Evolutionary conservation across 2,888 invertebrate species (phyloP).

Genomic region (Sacculina carcini): DNA sequence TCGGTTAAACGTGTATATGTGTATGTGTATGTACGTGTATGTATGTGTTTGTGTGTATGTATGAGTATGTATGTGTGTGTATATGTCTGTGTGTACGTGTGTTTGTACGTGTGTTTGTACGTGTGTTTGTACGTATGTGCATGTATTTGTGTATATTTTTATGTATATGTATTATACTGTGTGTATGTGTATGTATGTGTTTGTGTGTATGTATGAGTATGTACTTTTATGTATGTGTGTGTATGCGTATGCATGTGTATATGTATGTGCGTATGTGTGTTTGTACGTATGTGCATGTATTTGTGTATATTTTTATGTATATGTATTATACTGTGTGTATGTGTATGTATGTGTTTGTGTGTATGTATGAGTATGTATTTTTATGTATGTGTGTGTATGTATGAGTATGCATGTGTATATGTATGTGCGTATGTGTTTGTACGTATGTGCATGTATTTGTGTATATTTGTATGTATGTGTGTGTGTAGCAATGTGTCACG

Average conservation of each 20-base stretch:
- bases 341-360: background rate
- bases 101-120: background rate
- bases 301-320: constrained; percentile 2
- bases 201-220: background rate
- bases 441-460: background rate
- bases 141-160: background rate
- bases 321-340: constrained; percentile 1
- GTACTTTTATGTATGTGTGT: background rate
- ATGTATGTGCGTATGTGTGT: constrained; percentile 1
- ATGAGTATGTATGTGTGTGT: too few relatives aligned
- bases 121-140: background rate
- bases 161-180: background rate
- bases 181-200: background rate
- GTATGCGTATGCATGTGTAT: background rate
- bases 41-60: too few relatives aligned
- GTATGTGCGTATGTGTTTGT: background rate
- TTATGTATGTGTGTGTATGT: background rate
- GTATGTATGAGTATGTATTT: background rate
- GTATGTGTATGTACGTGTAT: constrained; percentile 4
- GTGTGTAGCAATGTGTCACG: background rate
- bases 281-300: too few relatives aligned
- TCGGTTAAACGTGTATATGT: background rate
- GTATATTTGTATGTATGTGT: background rate
- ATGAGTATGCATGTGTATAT: background rate
- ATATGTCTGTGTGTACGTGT: constrained; percentile 3